Base-by-base conservation (phyloP, 2,113 vertebrate genomes). In the Potamarius usumacintae region DNA sequence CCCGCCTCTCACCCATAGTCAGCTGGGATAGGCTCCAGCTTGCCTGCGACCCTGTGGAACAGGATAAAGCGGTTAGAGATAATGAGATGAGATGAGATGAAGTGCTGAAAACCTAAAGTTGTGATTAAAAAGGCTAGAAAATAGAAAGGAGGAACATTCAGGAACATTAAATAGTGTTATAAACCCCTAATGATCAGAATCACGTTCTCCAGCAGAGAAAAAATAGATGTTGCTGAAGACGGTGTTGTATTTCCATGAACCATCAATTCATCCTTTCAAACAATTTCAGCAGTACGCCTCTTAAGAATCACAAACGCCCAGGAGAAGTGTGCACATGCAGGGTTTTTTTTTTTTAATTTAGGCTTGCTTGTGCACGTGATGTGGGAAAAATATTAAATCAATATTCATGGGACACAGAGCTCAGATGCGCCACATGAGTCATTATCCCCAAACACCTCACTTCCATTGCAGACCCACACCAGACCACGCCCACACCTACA, bases 241-340 rank as follows among this genome's bases (percentile, higher is more conserved):
- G 25, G 11, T 77, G 53, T 30, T 80, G 22, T 22, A 82, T 52
- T 82, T 58, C 58, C 78, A 74, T 72, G 25, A 79, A 86, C 65
- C 58, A 79, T 65, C 84, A 78, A 65, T 86, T 86, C 72, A 55
- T 76, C 15, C 58, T 79, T 4, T 85, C 25, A 63, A 85, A 53
- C 50, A 78, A 3, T 53, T 48, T 53, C 48, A 52, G 74, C 76
- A n/a, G 76, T 25, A 78, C 25, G 6, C 6, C 76, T 53, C 12
- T 25, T 5, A 52, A 10, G 27, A 4, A 78, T 55, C 76, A 78
- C 25, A 55, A 27, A 27, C 7, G 22, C 25, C 5, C 52, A 79
- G 76, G 25, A 27, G 2, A 30, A 57, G n/a, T 20, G n/a, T 30
- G 27, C 77, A 79, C 7, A 18, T 11, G 34, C 18, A 53, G 25